Evolutionary conservation across 2,113 vertebrate species (phyloP).

Genomic region (Pteronura brasiliensis): DNA sequence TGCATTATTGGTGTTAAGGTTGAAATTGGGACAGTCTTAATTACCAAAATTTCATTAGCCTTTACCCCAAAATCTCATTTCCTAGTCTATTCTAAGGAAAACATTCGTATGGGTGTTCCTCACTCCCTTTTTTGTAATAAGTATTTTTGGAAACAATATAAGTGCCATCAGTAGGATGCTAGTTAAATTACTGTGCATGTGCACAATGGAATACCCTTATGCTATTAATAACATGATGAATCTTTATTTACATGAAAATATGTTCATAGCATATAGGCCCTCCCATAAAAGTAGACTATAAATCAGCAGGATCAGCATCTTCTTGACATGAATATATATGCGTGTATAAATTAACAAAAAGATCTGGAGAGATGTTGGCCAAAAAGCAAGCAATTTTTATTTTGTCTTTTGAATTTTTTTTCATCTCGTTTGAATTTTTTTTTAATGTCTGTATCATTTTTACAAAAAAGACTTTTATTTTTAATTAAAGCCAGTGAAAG

Average conservation of each 20-base stretch:
- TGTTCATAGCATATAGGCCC: background rate
- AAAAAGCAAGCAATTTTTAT: background rate
- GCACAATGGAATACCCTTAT: background rate
- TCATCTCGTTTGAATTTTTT: background rate
- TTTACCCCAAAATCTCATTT: background rate
- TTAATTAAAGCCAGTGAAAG: background rate
- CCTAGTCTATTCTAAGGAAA: background rate
- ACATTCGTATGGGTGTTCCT: background rate
- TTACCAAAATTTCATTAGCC: constrained; percentile 21
- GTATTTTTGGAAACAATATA: background rate
- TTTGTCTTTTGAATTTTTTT: constrained; percentile 1
- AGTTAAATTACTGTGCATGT: background rate
- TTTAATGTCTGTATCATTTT: background rate
- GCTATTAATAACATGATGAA: background rate
- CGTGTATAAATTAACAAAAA: background rate
- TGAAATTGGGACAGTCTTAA: background rate
- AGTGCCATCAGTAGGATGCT: background rate
- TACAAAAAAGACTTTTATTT: background rate
- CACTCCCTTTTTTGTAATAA: background rate
- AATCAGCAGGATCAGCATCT: background rate
- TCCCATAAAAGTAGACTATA: background rate
- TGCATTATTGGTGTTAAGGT: background rate
- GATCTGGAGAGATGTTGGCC: background rate
- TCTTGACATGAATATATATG: background rate
- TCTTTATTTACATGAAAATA: background rate